phyloP scores from a whole-genome alignment of 2,797 vertebrate genomes.

The Tragelaphus eurycerus region DNA sequence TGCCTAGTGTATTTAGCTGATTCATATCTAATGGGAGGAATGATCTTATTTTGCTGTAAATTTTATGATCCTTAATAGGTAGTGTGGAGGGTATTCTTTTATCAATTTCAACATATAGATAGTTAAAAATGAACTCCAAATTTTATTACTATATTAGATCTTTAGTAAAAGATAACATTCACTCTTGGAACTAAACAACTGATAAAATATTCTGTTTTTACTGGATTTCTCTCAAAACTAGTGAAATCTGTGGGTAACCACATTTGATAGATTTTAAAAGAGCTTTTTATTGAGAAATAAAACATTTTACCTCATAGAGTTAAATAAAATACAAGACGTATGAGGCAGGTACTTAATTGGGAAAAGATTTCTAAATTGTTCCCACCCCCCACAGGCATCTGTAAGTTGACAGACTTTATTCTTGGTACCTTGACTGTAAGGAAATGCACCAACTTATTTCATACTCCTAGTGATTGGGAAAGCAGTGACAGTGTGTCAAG shows the following conservation, averaged over 20 bases:
- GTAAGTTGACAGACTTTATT: background rate
- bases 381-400: background rate
- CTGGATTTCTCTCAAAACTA: background rate
- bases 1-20: background rate
- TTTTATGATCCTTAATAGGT: background rate
- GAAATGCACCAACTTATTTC: background rate
- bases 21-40: background rate
- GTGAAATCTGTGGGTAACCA: background rate
- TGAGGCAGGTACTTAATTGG: background rate
- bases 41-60: background rate
- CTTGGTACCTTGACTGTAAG: background rate
- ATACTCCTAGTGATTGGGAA: background rate
- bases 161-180: background rate
- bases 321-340: background rate
- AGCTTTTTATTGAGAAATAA: background rate
- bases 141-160: background rate
- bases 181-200: background rate
- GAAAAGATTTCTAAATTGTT: background rate
- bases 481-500: rapidly evolving
- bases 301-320: background rate
- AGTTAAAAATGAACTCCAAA: background rate
- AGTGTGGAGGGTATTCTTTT: background rate
- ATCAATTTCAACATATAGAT: background rate
- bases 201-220: background rate
- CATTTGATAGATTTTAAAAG: background rate